Evolutionary conservation across 2,888 invertebrate species (phyloP), one percentile per base, ranked within the genome.

Genomic region (Chromoteleia sp.): DNA sequence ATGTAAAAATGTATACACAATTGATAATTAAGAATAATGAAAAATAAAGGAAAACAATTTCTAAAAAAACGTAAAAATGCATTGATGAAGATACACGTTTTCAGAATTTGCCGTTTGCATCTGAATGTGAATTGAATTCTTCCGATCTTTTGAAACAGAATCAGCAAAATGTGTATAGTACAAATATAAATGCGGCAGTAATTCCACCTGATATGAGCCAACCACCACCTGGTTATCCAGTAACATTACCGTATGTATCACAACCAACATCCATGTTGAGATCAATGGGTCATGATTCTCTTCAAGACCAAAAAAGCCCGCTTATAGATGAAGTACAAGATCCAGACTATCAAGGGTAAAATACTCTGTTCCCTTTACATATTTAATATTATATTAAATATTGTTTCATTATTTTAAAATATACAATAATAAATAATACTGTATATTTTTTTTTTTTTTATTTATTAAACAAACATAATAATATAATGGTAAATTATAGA

Each of bases 121-220:
- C 94, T 33, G 94, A 94, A 89, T 94, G 94, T 87, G 94, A 94
- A 84, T 92, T 94, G 84, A 94, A 94, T 88, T 93, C 93, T 48
- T 89, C 91, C 43, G 91, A 91, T 63, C 85, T 91, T 50, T 74
- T 89, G 45, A 91, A 91, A 81, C 88, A 91, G 77, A 89, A 78
- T 75, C 89, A 87, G 67, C 88, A 88, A 67, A 86, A 80, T 65
- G 65, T 87, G 7, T 87, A 86, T 70, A 58, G 82, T 21, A 75
- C 86, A 68, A 88, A 85, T 81, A 67, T 88, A 54, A 88, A 85
- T 75, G 82, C 88, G 2, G 84, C 85, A 65, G 86, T 89, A 10
- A 90, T 92, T 85, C 89, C 88, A 61, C 89, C 87, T 17, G 93
- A 93, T 82, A 90, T 93, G 91, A 92, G 92, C 50, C 93, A 93